A percentile compares a stretch with the other conserved stretches of the same genome.
These are phyloP conservation scores for Gnathochromis pfefferi DNA, from an alignment of 2,113 vertebrate genomes.

Conservation along the genomic window DNA sequence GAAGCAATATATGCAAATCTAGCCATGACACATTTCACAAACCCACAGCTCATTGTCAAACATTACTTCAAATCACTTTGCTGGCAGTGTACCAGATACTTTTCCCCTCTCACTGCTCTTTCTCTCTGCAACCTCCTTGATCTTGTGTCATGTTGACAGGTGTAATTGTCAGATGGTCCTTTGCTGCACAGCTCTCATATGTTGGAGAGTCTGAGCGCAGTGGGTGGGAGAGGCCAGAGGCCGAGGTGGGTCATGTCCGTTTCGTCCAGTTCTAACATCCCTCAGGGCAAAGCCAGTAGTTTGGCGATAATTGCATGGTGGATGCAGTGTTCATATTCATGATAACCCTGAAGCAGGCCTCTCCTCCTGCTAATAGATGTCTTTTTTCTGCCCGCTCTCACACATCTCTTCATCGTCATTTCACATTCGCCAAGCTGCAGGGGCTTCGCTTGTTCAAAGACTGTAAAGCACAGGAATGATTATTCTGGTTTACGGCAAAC, in stretches of 20 bases:
- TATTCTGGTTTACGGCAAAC: slow-evolving; percentile 33
- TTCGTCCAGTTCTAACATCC: slow-evolving; percentile 36
- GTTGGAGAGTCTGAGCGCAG: slow-evolving; percentile 39
- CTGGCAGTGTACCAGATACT: slow-evolving; percentile 16
- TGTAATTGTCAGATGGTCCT: slow-evolving; percentile 55
- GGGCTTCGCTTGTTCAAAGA: not conserved
- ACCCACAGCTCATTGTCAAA: slow-evolving; percentile 48
- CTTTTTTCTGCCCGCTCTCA: slow-evolving; percentile 17
- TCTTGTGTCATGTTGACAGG: slow-evolving; percentile 50
- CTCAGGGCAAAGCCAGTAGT: slow-evolving; percentile 29
- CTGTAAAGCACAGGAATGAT: slow-evolving; percentile 1
- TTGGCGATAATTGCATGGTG: slow-evolving; percentile 54
- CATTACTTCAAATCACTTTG: slow-evolving; percentile 45
- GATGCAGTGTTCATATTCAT: slow-evolving; percentile 43
- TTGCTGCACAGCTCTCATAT: slow-evolving; percentile 32
- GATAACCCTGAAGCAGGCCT: slow-evolving; percentile 41
- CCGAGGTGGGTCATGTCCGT: slow-evolving; percentile 8
- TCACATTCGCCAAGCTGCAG: slow-evolving; percentile 23
- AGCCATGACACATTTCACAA: slow-evolving; percentile 24
- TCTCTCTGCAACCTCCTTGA: slow-evolving; percentile 49
- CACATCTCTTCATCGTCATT: slow-evolving; percentile 23
- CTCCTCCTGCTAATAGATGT: slow-evolving; percentile 28
- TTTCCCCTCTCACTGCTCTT: not conserved
- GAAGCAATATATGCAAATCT: slow-evolving; percentile 37
- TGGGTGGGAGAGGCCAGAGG: slow-evolving; percentile 33